A percentile compares a stretch with the other conserved stretches of the same genome.
phyloP scores from a whole-genome alignment of 2,113 vertebrate species.

The Alligator sinensis region DNA sequence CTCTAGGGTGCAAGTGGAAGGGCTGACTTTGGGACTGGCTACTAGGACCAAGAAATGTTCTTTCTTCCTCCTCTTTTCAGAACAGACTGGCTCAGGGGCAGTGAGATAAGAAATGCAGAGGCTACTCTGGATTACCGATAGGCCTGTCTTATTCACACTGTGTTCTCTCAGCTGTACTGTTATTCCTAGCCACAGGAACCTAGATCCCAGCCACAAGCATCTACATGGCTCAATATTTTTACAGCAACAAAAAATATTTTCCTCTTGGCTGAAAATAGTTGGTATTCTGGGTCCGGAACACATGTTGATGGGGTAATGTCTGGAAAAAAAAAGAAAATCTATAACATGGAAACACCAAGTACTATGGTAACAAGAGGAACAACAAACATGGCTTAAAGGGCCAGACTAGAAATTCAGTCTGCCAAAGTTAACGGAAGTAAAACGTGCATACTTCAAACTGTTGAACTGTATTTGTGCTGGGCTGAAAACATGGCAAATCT shows the following conservation, averaged over 20 bases:
- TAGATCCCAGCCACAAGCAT: slow-evolving; percentile 25
- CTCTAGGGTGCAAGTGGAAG: background rate
- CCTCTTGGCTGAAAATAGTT: slow-evolving; percentile 65
- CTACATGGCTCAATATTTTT: slow-evolving; percentile 53
- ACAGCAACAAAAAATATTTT: slow-evolving; percentile 56
- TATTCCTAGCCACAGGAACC: slow-evolving; percentile 40
- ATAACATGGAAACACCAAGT: slow-evolving; percentile 72
- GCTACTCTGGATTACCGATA: background rate
- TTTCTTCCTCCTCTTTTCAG: background rate
- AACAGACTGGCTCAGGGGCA: background rate
- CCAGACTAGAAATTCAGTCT: slow-evolving; percentile 31
- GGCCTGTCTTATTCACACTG: background rate
- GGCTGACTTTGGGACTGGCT: background rate
- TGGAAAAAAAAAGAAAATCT: slow-evolving; percentile 63
- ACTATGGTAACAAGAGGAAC: slow-evolving; percentile 74
- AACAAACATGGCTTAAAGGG: slow-evolving; percentile 69
- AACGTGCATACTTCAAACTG: slow-evolving; percentile 25
- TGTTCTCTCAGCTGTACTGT: background rate
- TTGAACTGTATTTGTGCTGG: background rate
- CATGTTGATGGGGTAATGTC: slow-evolving; percentile 76
- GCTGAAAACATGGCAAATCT: slow-evolving; percentile 1
- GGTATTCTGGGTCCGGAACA: slow-evolving; percentile 74
- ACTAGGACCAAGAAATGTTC: background rate
- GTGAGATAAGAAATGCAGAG: background rate
- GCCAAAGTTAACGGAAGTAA: slow-evolving; percentile 17